Percentiles rank a stretch among this genome's conserved stretches.
These are phyloP conservation scores for Drosophila meridiana DNA, from an alignment of 2,888 invertebrate genomes.

Conservation along the genomic window DNA sequence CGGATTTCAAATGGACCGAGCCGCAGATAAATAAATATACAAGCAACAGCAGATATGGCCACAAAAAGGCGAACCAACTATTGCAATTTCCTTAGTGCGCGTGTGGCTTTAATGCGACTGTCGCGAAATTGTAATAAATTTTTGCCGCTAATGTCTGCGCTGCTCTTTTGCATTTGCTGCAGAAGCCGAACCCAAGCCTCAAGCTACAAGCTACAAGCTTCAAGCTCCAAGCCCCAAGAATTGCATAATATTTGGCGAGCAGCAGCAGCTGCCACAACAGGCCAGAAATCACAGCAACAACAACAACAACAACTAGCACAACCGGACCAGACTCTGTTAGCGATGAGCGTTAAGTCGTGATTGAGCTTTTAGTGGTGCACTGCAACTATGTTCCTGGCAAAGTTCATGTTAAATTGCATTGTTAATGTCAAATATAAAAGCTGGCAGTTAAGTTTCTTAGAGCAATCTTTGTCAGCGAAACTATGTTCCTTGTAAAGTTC, in stretches of 20 bases:
- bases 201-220: neutral
- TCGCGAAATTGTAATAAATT: constrained; percentile 64
- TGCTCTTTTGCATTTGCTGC: constrained; percentile 52
- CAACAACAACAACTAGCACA: constrained; percentile 38
- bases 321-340: constrained; percentile 38
- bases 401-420: constrained; percentile 4
- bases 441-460: neutral
- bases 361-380: neutral
- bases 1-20: constrained; percentile 52
- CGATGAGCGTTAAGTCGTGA: constrained; percentile 36
- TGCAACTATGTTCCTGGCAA: neutral
- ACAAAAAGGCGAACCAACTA: constrained; percentile 25
- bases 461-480: too few relatives aligned
- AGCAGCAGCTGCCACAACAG: constrained; percentile 44
- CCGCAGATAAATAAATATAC: constrained; percentile 28
- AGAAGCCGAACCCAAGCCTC: constrained; percentile 6
- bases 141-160: constrained; percentile 45
- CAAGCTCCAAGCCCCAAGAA: constrained; percentile 35
- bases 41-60: constrained; percentile 7
- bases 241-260: constrained; percentile 74
- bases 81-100: constrained; percentile 62
- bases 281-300: constrained; percentile 20
- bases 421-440: neutral
- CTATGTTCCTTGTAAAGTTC: too few relatives aligned
- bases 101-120: constrained; percentile 26